Evolutionary conservation across 2,888 invertebrate genomes (phyloP), one percentile per base, ranked within the genome.

Genomic region (Stenichneumon culpator): DNA sequence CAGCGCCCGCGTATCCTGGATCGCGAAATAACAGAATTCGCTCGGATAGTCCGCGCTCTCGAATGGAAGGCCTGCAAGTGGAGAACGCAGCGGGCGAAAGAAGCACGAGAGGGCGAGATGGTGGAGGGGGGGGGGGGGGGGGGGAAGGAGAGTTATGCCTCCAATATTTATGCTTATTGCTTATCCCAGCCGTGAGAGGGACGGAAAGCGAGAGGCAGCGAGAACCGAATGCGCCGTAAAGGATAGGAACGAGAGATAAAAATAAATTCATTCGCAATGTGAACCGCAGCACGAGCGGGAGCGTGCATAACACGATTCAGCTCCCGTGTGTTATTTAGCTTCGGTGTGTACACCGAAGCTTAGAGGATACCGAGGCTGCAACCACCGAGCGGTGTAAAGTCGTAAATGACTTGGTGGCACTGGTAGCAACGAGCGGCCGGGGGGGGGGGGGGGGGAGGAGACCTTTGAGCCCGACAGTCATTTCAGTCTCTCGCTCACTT

Each of bases 81-180:
- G 63, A 83, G 67, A 68, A 78, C 63, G 39, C 32, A 25, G 44
- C 60, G 6, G 47, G 65, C 6, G 63, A 63, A 79, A 75, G 52
- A 70, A 79, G 65, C 75, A 67, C 47, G 65, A 69, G 1, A 32
- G 5, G 36, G 25, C 11, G 39, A 25, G 57, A 39, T 28, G 73
- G 6, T 0, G 4, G 6, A n/a, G 7, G 6, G 1, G n/a, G 6
- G n/a, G n/a, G 7, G n/a, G 7, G n/a, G 9, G 52, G 19, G 22
- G 69, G 79, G 65, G 54, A 63, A 22, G 2, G 70, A 83, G 79
- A 79, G 68, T 83, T 75, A 79, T 79, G 79, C 83, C 75, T 75
- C 69, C 75, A 75, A 83, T 83, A 83, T 83, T 83, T 79, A 83
- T 83, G 79, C 83, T 79, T 79, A 83, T 83, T 79, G 83, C 79